A percentile compares a stretch with the other conserved stretches of the same genome.
Conservation (phyloP, 2,888 invertebrate species). For the Seladonia tumulorum region DNA sequence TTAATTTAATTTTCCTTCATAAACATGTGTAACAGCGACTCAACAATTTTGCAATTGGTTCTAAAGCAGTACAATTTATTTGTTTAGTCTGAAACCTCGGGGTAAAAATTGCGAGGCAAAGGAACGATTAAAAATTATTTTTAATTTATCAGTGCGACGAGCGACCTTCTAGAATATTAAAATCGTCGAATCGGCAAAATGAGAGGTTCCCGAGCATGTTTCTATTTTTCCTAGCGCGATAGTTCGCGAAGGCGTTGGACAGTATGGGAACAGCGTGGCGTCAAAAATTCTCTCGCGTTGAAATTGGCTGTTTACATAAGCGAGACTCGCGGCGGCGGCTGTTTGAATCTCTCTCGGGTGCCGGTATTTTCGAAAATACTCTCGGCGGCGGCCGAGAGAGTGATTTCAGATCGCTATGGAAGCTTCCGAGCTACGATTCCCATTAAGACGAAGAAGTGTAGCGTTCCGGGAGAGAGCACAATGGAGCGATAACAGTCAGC, state of each 20-base stretch:
- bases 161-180: no score
- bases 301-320: slow-evolving; percentile 12
- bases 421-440: background rate
- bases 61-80: no score
- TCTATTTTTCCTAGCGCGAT: background rate
- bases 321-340: background rate
- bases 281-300: slow-evolving; percentile 10
- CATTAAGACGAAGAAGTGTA: background rate
- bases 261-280: background rate
- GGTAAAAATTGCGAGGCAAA: background rate
- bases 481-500: background rate
- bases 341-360: slow-evolving; percentile 8
- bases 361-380: slow-evolving; percentile 10
- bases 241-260: background rate
- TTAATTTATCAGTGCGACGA: no score
- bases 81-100: background rate
- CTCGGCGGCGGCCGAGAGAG: background rate
- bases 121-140: no score
- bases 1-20: background rate
- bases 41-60: background rate
- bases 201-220: background rate
- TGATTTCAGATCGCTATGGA: background rate
- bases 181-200: no score
- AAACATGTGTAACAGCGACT: background rate
- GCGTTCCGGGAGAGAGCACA: background rate